Conservation (phyloP, 1,140 invertebrate species). For the Phocides pigmalion region DNA sequence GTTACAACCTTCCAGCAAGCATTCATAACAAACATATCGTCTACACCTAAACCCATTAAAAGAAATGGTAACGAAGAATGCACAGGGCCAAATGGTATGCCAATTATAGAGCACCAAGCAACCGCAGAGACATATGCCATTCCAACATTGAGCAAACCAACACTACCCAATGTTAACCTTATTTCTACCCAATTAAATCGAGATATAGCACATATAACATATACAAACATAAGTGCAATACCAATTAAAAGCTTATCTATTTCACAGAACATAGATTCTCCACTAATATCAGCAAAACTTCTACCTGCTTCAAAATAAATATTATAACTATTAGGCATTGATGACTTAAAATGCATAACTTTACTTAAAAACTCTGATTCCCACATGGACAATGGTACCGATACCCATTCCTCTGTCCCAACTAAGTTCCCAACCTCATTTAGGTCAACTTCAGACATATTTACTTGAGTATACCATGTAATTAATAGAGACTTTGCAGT, state of each 20-base stretch:
- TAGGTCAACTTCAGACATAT: conserved; percentile 87
- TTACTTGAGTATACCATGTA: conserved; percentile 87
- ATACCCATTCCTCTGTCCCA: conserved; percentile 90
- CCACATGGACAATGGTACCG: conserved; percentile 86
- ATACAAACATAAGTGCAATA: conserved; percentile 89
- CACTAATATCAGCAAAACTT: conserved; percentile 90
- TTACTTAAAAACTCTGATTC: conserved; percentile 86
- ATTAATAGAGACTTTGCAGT: conserved; percentile 86
- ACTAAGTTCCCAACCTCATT: conserved; percentile 87
- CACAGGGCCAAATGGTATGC: conserved; percentile 91
- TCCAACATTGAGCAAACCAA: conserved; percentile 89
- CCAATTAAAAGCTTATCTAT: conserved; percentile 88
- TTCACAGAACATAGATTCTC: conserved; percentile 88
- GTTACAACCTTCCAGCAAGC: conserved; percentile 88
- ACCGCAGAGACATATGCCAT: conserved; percentile 90
- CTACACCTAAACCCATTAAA: conserved; percentile 91
- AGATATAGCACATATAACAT: conserved; percentile 89
- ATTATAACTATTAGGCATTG: conserved; percentile 60
- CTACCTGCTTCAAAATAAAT: conserved; percentile 87
- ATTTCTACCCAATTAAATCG: conserved; percentile 91
- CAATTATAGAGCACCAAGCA: conserved; percentile 89
- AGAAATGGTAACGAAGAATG: conserved; percentile 93
- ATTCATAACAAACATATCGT: conserved; percentile 93
- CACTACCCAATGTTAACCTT: conserved; percentile 86
- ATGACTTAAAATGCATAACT: conserved; percentile 70